These are phyloP conservation scores for Dryas iulia DNA, from an alignment of 1,140 invertebrate species.

Conservation along the genomic window DNA sequence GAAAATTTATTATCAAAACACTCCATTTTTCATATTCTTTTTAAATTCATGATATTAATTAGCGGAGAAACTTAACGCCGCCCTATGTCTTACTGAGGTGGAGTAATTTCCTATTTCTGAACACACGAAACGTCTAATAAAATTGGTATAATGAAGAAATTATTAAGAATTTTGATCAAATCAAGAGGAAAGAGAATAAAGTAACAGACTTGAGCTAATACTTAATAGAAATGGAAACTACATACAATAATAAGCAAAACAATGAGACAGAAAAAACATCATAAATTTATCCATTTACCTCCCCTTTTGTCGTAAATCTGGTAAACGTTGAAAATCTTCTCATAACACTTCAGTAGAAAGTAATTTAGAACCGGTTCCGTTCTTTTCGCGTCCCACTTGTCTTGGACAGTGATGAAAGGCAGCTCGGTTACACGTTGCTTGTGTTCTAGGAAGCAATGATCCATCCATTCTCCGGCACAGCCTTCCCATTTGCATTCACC, in stretches of 20 bases:
- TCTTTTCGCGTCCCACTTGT: constrained; percentile 71
- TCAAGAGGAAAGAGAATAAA: too few species aligned
- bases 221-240: too few species aligned
- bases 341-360: constrained; percentile 71
- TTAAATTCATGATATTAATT: too few species aligned
- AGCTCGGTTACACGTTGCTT: constrained; percentile 69
- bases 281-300: constrained; percentile 43
- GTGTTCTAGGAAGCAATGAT: constrained; percentile 73
- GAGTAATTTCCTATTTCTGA: too few species aligned
- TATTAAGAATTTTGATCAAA: too few species aligned
- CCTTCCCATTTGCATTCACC: constrained; percentile 76
- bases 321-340: constrained; percentile 76
- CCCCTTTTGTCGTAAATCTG: constrained; percentile 78
- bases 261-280: background rate
- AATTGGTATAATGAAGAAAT: too few species aligned
- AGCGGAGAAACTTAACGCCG: too few species aligned
- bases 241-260: background rate
- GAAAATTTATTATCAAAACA: too few species aligned
- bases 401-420: constrained; percentile 75
- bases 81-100: too few species aligned
- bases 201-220: too few species aligned
- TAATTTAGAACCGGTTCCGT: constrained; percentile 74
- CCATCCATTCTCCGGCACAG: constrained; percentile 76
- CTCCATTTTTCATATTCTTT: too few species aligned
- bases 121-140: too few species aligned